Conservation (phyloP, 2,113 vertebrate species). For the Sarotherodon lohbergeri region DNA sequence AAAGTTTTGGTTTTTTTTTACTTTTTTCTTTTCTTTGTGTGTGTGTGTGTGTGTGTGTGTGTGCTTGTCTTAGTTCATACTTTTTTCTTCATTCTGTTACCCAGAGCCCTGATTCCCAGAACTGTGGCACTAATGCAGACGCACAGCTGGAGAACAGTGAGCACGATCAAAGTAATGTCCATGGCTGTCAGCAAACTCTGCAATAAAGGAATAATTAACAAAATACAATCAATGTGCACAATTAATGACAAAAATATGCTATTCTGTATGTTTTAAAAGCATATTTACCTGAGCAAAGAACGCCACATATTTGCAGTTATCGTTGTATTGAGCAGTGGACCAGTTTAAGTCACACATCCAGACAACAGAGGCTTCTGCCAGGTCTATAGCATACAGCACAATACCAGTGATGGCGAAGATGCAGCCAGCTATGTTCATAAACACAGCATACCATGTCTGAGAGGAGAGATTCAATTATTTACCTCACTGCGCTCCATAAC, state of each 20-base stretch:
- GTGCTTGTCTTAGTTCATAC: neutral
- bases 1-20: neutral
- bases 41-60: neutral
- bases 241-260: neutral
- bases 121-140: slow-evolving; percentile 25
- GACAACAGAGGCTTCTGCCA: neutral
- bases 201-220: neutral
- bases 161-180: slow-evolving; percentile 37
- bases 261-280: neutral
- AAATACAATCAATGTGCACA: rapidly evolving
- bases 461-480: neutral
- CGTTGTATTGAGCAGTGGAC: neutral
- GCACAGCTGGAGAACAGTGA: slow-evolving; percentile 44
- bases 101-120: slow-evolving; percentile 30
- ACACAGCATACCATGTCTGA: slow-evolving; percentile 30
- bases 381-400: slow-evolving; percentile 41
- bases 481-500: neutral
- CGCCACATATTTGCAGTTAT: neutral
- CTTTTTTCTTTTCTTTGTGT: neutral
- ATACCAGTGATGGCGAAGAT: slow-evolving; percentile 21
- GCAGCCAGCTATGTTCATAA: slow-evolving; percentile 26
- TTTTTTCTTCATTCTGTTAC: neutral
- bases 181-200: slow-evolving; percentile 33
- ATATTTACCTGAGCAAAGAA: neutral
- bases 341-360: neutral